These are phyloP conservation scores for Rhyacophila evoluta DNA, from an alignment of 2,888 invertebrate genomes.

Conservation along the genomic window DNA sequence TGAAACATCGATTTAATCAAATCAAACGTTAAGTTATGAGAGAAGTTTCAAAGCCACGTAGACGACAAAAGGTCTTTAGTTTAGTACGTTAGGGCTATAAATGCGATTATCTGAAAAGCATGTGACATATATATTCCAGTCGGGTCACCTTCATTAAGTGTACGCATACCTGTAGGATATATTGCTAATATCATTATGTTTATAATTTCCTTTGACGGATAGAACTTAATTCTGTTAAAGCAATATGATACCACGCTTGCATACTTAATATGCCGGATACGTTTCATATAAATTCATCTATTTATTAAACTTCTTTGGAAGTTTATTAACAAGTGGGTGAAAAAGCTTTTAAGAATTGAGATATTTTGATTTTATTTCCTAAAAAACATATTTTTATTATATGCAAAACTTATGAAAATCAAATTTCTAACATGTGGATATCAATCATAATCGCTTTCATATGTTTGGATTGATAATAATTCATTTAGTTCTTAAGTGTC, in stretches of 20 bases:
- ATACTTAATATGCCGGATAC: not conserved
- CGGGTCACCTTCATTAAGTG: not conserved
- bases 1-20: slow-evolving; percentile 8
- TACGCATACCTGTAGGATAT: slow-evolving; percentile 13
- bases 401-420: no score
- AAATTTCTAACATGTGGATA: no score
- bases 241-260: not conserved
- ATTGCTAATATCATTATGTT: slow-evolving; percentile 12
- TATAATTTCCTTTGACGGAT: slow-evolving; percentile 18
- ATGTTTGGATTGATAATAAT: no score
- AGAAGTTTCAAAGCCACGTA: not conserved
- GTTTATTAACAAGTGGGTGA: no score
- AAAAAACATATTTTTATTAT: no score
- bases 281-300: no score
- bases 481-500: no score
- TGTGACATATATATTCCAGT: slow-evolving; percentile 5
- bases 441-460: no score
- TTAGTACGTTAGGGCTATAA: slow-evolving; percentile 1
- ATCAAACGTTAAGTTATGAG: not conserved
- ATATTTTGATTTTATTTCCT: no score
- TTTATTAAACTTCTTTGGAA: no score
- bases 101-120: slow-evolving; percentile 22
- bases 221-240: not conserved
- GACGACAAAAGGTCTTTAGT: slow-evolving; percentile 14
- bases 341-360: no score